Conservation (phyloP, 2,888 invertebrate species). For the Lithophane ornitopus region DNA sequence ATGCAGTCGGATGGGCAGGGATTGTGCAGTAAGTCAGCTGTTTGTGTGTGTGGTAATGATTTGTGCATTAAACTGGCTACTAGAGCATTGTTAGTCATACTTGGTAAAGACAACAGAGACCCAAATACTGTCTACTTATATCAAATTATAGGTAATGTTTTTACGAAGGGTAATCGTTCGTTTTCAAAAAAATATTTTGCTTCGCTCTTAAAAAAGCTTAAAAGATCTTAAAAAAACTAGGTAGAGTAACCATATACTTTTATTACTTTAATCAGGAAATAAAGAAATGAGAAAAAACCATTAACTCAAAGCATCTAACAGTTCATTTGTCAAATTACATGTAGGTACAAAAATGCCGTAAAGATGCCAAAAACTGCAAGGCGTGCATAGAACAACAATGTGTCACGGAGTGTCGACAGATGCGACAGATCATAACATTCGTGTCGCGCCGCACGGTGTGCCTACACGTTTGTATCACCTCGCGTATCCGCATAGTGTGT, state of each 20-base stretch:
- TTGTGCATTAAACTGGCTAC: neutral
- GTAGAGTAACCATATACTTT: too few relatives aligned
- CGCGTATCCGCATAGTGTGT: conserved; percentile 19
- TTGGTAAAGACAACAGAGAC: neutral
- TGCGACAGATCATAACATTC: conserved; percentile 25
- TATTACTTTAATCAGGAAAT: too few relatives aligned
- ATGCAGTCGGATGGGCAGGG: conserved; percentile 40
- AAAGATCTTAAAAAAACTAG: too few relatives aligned
- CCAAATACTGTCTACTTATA: neutral
- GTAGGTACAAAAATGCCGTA: neutral
- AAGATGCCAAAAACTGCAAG: conserved; percentile 54
- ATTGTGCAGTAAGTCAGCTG: conserved; percentile 48
- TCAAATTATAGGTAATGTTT: neutral
- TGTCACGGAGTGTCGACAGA: conserved; percentile 55
- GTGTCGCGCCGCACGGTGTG: neutral
- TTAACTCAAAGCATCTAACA: neutral
- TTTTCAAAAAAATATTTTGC: too few relatives aligned
- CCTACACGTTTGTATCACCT: conserved; percentile 24
- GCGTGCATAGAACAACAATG: conserved; percentile 45
- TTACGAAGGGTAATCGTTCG: too few relatives aligned
- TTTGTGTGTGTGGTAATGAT: neutral
- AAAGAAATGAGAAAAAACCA: neutral
- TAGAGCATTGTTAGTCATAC: neutral
- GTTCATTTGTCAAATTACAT: conserved; percentile 26
- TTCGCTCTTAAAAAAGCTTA: too few relatives aligned